Base-by-base conservation (phyloP, 2,888 invertebrate species). In the Crematogaster levior region DNA sequence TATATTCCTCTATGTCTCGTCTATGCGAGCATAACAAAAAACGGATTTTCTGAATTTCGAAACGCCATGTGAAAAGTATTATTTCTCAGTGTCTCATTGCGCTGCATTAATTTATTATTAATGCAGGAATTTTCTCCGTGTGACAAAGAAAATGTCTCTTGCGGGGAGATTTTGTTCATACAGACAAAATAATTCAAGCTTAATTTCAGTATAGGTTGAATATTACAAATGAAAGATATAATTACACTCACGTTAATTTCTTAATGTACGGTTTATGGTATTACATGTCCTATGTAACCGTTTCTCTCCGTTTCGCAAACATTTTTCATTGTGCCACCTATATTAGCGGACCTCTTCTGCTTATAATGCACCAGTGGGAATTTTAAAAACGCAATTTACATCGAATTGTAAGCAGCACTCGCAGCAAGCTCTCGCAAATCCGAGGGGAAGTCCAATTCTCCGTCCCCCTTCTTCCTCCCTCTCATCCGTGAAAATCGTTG, bases 321-420 rank as follows among this genome's bases (percentile, higher is more conserved):
- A 79, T 72, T 79, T 79, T 72, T 56, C 77, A 72, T 10, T 3
- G 72, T 40, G 53, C 40, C 53, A 72, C 43, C 24, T 24, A 53
- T 34, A 79, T 56, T 72, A 72, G 73, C 77, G 18, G 43, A 79
- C 48, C 56, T 79, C 56, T 73, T 43, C n/a, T 70, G 77, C 56
- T 73, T 46, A 56, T 73, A 72, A 73, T 73, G 73, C 56, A 34
- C 77, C 74, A 34, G 73, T 24, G 56, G 73, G 77, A 79, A 79
- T 79, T 79, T 79, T 72, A 58, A 72, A 79, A 79, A 79, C 77
- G 43, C 30, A 79, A 79, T 79, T 79, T 79, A 79, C 77, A 79
- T 72, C 77, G 56, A 79, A 79, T 46, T 79, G 77, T 56, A 56
- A 74, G 61, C 61, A 48, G 61, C 74, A 61, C 61, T 61, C 30